Conservation (phyloP, 2,113 vertebrate species). For the Glareola pratincola region DNA sequence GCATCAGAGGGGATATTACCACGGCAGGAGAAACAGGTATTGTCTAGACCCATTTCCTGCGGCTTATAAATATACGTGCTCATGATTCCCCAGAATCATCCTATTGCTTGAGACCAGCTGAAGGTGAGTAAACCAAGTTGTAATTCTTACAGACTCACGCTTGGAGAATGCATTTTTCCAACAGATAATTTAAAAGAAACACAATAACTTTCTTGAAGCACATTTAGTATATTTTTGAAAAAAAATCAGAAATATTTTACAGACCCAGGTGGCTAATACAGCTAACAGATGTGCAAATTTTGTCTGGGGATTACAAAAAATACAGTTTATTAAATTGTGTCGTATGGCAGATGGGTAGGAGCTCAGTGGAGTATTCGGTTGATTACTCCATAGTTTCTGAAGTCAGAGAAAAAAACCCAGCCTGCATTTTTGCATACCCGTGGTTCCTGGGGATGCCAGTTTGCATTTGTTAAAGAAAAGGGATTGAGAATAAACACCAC, state of each 20-base stretch:
- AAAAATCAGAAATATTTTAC: not conserved
- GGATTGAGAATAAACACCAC: not conserved
- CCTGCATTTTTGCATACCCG: not conserved
- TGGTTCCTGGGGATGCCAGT: not conserved
- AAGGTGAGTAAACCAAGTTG: not conserved
- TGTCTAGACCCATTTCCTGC: not conserved
- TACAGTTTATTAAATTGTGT: conserved; percentile 30
- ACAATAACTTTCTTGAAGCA: not conserved
- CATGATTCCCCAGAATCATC: not conserved
- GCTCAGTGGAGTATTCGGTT: not conserved
- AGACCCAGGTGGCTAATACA: conserved; percentile 19
- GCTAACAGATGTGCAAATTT: conserved; percentile 38
- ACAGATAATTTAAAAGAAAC: not conserved
- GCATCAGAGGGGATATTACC: not conserved
- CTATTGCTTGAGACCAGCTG: not conserved
- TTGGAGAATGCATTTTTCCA: not conserved
- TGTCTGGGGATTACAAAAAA: conserved; percentile 20
- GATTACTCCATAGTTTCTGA: conserved; percentile 8
- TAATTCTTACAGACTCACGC: not conserved
- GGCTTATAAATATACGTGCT: not conserved
- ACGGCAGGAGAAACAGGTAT: not conserved
- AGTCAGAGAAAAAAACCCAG: not conserved
- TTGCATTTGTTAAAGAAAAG: not conserved
- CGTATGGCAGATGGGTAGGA: conserved; percentile 43
- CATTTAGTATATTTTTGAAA: not conserved